Conservation (phyloP, 2,113 vertebrate genomes). For the Uropsilus gracilis region DNA sequence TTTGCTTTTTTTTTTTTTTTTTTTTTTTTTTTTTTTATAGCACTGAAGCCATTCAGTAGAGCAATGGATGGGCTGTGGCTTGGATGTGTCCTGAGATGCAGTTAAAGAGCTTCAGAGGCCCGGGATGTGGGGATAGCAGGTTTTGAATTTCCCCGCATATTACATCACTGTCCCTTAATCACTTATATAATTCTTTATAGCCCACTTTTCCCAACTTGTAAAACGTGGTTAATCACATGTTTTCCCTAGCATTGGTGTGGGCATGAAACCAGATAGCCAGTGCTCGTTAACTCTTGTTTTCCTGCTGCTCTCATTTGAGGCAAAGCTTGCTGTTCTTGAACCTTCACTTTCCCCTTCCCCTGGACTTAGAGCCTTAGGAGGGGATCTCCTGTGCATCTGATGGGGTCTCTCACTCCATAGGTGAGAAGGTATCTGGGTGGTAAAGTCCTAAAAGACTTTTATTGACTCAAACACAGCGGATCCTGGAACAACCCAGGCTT, state of each 20-base stretch:
- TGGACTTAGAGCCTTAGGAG: not conserved
- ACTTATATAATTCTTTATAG: not conserved
- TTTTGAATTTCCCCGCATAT: not conserved
- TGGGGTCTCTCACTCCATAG: not conserved
- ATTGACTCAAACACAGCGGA: not conserved
- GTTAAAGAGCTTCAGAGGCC: too few relatives aligned
- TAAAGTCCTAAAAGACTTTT: not conserved
- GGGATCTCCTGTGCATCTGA: not conserved
- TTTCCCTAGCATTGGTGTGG: not conserved
- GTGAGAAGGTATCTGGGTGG: not conserved
- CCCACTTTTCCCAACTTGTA: not conserved
- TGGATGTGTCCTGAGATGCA: not conserved
- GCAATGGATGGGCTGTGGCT: not conserved
- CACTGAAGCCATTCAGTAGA: not conserved
- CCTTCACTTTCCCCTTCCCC: too few relatives aligned
- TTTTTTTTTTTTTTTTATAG: not conserved
- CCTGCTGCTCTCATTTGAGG: not conserved
- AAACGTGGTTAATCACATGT: not conserved
- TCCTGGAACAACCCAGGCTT: too few relatives aligned
- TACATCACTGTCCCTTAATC: not conserved
- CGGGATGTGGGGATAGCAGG: not conserved
- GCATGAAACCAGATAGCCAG: fast-evolving
- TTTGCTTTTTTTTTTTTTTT: not conserved
- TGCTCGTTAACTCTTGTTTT: not conserved
- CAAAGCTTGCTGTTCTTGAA: not conserved